These are phyloP conservation scores for Tiliqua scincoides DNA, from an alignment of 2,113 vertebrate genomes.

Conservation along the genomic window DNA sequence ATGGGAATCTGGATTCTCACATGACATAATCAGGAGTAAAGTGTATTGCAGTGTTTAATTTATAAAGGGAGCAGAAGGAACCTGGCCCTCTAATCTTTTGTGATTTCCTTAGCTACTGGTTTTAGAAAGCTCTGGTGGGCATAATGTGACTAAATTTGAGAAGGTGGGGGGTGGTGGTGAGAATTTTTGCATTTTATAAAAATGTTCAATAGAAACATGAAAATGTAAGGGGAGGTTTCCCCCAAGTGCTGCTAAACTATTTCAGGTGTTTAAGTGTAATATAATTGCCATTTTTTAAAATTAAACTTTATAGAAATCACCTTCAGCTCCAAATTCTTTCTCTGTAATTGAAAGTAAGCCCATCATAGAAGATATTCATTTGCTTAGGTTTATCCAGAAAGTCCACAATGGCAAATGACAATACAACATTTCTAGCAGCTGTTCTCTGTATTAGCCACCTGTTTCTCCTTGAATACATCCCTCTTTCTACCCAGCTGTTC, in stretches of 20 bases:
- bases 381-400: background rate
- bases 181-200: background rate
- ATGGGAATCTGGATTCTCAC: background rate
- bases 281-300: background rate
- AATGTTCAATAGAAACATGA: background rate
- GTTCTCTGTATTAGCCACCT: conserved; percentile 5
- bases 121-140: no score
- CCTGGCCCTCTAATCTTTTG: no score
- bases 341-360: background rate
- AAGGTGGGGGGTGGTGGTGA: no score
- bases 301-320: background rate
- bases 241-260: background rate
- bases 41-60: no score
- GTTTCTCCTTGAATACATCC: background rate
- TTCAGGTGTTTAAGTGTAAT: background rate
- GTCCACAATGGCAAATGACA: conserved; percentile 13
- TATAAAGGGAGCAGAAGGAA: no score
- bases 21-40: background rate
- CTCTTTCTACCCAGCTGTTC: background rate
- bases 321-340: background rate
- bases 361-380: background rate
- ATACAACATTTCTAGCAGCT: background rate
- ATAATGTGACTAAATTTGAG: no score
- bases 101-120: no score
- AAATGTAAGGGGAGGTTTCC: background rate